Percentiles rank a stretch among this genome's conserved stretches.
These are phyloP conservation scores for Tridacna gigas DNA, from an alignment of 2,888 invertebrate genomes.

Conservation along the genomic window DNA sequence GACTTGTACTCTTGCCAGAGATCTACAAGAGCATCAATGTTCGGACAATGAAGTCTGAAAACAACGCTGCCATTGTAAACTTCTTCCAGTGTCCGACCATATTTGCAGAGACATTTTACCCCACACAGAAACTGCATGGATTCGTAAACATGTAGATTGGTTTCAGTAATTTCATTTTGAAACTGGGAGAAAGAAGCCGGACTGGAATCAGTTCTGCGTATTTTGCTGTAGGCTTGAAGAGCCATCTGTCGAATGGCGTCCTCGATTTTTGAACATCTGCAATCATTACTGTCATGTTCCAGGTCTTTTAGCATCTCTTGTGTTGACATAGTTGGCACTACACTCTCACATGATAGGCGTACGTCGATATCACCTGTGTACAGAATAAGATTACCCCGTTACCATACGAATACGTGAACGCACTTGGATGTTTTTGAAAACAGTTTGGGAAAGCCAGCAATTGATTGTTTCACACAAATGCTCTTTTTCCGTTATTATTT, in stretches of 20 bases:
- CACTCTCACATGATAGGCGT: slow-evolving; percentile 60
- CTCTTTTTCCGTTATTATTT: no score
- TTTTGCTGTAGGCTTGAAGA: slow-evolving; percentile 67
- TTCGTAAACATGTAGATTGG: slow-evolving; percentile 61
- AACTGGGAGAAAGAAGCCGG: slow-evolving; percentile 59
- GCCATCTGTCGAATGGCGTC: slow-evolving; percentile 70
- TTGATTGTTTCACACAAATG: no score
- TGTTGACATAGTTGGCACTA: slow-evolving; percentile 46
- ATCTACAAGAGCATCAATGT: slow-evolving; percentile 61
- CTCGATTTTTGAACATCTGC: slow-evolving; percentile 67
- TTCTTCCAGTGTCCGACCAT: slow-evolving; percentile 69
- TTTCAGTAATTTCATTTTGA: slow-evolving; percentile 61
- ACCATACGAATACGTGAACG: no score
- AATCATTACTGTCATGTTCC: slow-evolving; percentile 57
- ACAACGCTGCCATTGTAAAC: slow-evolving; percentile 69
- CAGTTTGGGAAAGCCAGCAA: no score
- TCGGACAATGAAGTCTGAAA: slow-evolving; percentile 67
- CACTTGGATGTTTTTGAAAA: no score
- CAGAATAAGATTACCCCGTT: no score
- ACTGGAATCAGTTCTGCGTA: slow-evolving; percentile 56
- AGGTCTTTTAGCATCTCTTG: slow-evolving; percentile 58
- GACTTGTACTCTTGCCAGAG: slow-evolving; percentile 64
- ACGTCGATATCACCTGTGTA: slow-evolving; percentile 68
- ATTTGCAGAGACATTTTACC: slow-evolving; percentile 70
- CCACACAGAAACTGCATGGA: slow-evolving; percentile 64